phyloP scores from a whole-genome alignment of 2,113 vertebrate species.

The Accipiter virgatus region DNA sequence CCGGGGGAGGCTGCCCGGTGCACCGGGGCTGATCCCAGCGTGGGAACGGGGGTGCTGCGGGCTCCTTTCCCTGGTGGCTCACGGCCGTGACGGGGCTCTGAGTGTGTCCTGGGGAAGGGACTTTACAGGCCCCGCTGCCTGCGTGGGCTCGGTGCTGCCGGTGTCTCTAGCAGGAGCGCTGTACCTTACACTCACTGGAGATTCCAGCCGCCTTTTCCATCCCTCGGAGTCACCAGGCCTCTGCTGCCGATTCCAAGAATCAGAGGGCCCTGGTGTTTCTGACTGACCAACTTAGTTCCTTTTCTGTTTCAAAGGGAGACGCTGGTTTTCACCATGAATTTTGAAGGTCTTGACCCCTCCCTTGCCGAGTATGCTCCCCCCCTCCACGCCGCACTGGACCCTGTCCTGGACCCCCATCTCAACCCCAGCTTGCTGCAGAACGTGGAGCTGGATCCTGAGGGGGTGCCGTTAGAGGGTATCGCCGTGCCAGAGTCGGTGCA shows the following conservation, averaged over 20 bases:
- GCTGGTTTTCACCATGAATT: conserved; percentile 84
- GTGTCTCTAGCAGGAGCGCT: neutral
- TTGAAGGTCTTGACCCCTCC: conserved; percentile 86
- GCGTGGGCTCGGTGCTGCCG: neutral
- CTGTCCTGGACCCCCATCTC: conserved; percentile 86
- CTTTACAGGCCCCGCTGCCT: neutral
- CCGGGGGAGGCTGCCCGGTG: neutral
- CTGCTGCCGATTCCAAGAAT: neutral
- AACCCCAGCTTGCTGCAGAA: conserved; percentile 84
- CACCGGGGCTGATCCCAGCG: too few species aligned
- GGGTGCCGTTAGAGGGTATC: conserved; percentile 78
- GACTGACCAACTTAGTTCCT: neutral
- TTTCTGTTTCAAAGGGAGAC: neutral
- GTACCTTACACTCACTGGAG: neutral
- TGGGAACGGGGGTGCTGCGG: neutral
- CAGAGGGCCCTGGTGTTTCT: neutral
- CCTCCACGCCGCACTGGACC: conserved; percentile 79
- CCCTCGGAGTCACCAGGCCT: neutral
- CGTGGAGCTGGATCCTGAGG: conserved; percentile 89
- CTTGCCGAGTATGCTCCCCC: conserved; percentile 84
- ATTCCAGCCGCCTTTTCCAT: neutral
- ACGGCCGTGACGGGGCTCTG: neutral
- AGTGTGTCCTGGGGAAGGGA: neutral
- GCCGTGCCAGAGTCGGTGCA: conserved; percentile 83
- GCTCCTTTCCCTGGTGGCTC: neutral